phyloP scores from a whole-genome alignment of 2,113 vertebrate genomes.

The Fregetta grallaria region DNA sequence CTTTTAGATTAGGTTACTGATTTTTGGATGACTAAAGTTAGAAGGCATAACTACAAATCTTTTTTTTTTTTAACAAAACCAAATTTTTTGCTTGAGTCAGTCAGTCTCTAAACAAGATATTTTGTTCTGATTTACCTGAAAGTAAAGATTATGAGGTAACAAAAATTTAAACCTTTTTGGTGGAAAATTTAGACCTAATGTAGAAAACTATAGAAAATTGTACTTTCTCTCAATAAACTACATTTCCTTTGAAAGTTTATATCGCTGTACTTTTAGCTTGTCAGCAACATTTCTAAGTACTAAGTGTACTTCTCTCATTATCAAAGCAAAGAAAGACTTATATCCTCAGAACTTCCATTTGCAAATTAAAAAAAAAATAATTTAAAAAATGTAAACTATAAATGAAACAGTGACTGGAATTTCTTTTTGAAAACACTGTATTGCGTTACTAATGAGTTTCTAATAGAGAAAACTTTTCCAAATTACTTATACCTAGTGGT shows the following conservation, averaged over 20 bases:
- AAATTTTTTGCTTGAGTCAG: not conserved
- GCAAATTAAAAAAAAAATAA: not conserved
- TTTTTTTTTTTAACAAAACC: not conserved
- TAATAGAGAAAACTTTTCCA: not conserved
- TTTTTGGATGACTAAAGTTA: not conserved
- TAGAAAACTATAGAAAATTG: not conserved
- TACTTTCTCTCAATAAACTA: not conserved
- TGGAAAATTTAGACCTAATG: not conserved
- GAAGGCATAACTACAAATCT: not conserved
- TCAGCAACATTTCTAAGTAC: constrained; percentile 60
- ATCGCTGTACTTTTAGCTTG: constrained; percentile 36
- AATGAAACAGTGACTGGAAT: not conserved
- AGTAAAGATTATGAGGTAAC: not conserved
- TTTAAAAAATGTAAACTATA: not conserved
- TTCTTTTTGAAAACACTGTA: not conserved
- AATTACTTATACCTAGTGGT: not conserved
- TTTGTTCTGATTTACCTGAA: not conserved
- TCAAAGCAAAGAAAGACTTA: constrained; percentile 51
- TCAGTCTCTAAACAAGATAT: not conserved
- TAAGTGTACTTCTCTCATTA: constrained; percentile 17
- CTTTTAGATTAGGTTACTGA: not conserved
- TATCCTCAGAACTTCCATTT: constrained; percentile 9
- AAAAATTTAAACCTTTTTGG: not conserved
- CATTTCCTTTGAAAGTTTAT: not conserved
- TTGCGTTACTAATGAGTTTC: not conserved